Evolutionary conservation across 2,888 invertebrate species (phyloP), one percentile per base, ranked within the genome.

Genomic region (Agrotis puta): DNA sequence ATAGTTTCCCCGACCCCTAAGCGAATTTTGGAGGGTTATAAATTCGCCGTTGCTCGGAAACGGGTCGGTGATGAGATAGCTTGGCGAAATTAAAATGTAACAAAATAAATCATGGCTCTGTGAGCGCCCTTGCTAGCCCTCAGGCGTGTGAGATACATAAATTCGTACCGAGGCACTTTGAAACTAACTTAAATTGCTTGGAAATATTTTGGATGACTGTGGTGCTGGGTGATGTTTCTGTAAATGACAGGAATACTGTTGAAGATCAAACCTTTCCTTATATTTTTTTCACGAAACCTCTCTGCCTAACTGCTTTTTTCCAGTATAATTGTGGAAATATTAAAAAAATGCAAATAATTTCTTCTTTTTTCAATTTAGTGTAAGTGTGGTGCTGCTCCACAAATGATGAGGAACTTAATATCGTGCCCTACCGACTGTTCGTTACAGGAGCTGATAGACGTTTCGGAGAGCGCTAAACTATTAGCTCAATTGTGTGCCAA

Each of bases 21-120:
- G 64, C 69, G 78, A 83, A 81, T 82, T 85, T 84, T 11, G 74
- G 74, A 67, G 73, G 85, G 86, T 81, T 83, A 85, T 87, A 87
- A 87, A 87, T 87, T 84, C 70, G 64, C 75, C 77, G 73, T 76
- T 70, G 81, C 83, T 83, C 83, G 85, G 83, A 85, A 87, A 82
- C 84, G 72, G 79, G 74, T 77, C 71, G 81, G 82, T 86, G 91
- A 92, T 92, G 91, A 89, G 91, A 91, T 89, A 89, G 91, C 91
- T 86, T 85, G 86, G 85, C 86, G 85, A 92, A 92, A 92, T 92
- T 91, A 92, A 92, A 92, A 91, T 87, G 89, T 91, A 91, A 92
- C 90, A 85, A 85, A 90, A 92, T 92, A 90, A 90, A 90, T 89
- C 89, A 87, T 89, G 90, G 84, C 70, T 80, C 82, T 84, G 83